A percentile compares a stretch with the other conserved stretches of the same genome.
These are phyloP conservation scores for Eledone cirrhosa DNA, from an alignment of 2,888 invertebrate genomes.

Conservation along the genomic window DNA sequence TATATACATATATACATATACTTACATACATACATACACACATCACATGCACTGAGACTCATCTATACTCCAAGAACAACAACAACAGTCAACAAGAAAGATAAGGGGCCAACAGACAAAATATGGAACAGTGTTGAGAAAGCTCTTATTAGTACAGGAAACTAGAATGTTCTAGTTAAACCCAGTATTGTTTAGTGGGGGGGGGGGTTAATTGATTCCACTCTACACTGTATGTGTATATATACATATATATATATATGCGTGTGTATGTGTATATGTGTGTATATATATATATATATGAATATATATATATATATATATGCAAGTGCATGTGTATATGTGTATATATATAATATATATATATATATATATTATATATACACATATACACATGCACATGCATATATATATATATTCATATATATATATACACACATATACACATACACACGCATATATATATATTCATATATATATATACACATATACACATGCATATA, in stretches of 20 bases:
- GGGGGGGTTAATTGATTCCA: background rate
- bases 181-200: background rate
- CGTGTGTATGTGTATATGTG: background rate
- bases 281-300: background rate
- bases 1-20: background rate
- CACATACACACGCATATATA: background rate
- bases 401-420: background rate
- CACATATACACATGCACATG: background rate
- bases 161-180: no score
- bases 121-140: background rate
- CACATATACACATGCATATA: background rate
- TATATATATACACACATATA: background rate
- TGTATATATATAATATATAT: no score
- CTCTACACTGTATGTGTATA: background rate
- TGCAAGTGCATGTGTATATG: no score
- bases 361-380: background rate
- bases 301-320: no score
- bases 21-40: background rate
- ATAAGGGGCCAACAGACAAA: background rate
- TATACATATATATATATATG: background rate
- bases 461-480: background rate
- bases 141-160: no score
- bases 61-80: background rate
- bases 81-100: background rate
- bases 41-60: no score